Evolutionary conservation across 2,797 vertebrate genomes (phyloP).

Genomic region (Ceryle rudis): DNA sequence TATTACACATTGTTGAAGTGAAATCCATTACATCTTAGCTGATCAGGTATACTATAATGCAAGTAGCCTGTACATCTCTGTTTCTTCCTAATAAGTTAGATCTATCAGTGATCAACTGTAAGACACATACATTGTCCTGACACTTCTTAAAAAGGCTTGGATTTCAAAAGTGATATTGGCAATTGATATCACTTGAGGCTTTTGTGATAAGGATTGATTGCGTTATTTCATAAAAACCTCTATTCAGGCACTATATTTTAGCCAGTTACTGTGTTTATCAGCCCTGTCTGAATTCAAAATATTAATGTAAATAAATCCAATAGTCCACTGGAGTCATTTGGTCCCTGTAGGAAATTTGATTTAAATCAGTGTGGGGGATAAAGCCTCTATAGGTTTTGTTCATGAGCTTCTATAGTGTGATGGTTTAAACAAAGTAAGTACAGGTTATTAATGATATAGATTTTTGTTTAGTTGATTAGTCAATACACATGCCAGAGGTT

Average conservation of each 20-base stretch:
- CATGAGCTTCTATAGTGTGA: neutral
- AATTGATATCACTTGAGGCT: neutral
- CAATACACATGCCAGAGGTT: neutral
- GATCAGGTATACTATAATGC: rapidly evolving
- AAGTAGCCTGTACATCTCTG: neutral
- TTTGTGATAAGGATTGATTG: neutral
- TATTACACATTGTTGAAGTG: neutral
- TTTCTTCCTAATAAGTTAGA: neutral
- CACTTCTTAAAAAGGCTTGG: neutral
- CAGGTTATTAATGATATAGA: neutral
- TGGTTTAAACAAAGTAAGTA: neutral
- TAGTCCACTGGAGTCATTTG: neutral
- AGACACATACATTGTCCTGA: neutral
- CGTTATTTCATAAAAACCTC: neutral
- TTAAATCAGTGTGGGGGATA: neutral
- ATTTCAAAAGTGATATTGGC: neutral
- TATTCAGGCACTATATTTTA: neutral
- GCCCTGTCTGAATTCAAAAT: neutral
- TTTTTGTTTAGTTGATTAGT: neutral
- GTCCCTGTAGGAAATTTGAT: neutral
- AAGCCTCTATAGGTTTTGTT: neutral
- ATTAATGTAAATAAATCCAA: neutral
- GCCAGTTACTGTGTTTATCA: neutral
- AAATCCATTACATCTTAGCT: neutral
- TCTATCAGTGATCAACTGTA: neutral